A percentile compares a stretch with the other conserved stretches of the same genome.
phyloP scores from a whole-genome alignment of 2,797 vertebrate species.

The Phataginus tricuspis region DNA sequence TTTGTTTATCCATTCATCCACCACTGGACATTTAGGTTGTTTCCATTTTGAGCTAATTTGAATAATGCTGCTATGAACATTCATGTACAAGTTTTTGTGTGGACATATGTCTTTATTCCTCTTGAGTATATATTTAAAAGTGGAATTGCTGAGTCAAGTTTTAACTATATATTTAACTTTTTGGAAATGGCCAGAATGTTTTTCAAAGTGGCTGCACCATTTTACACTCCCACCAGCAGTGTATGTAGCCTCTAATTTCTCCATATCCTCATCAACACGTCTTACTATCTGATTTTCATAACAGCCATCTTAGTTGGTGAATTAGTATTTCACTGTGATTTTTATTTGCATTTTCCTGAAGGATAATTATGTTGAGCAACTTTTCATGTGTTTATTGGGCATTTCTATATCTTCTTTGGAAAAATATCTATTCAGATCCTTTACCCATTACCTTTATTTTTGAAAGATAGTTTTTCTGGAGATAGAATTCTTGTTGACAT shows the following conservation, averaged over 20 bases:
- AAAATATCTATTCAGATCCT: background rate
- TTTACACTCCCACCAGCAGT: background rate
- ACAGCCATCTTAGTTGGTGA: background rate
- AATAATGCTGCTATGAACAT: background rate
- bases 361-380: background rate
- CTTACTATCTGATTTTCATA: background rate
- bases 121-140: background rate
- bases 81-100: background rate
- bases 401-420: background rate
- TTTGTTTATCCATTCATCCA: background rate
- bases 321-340: background rate
- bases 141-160: background rate
- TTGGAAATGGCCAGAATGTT: background rate
- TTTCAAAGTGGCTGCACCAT: too few relatives aligned
- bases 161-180: background rate
- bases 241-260: background rate
- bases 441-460: background rate
- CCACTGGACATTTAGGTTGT: background rate
- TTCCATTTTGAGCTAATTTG: background rate
- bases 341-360: background rate
- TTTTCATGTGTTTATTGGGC: background rate
- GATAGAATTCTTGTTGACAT: background rate
- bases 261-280: background rate
- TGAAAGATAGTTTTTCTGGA: background rate
- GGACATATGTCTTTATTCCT: background rate